A percentile compares a stretch with the other conserved stretches of the same genome.
Evolutionary conservation across 2,113 vertebrate species (phyloP).

Genomic region (Casuarius casuarius): DNA sequence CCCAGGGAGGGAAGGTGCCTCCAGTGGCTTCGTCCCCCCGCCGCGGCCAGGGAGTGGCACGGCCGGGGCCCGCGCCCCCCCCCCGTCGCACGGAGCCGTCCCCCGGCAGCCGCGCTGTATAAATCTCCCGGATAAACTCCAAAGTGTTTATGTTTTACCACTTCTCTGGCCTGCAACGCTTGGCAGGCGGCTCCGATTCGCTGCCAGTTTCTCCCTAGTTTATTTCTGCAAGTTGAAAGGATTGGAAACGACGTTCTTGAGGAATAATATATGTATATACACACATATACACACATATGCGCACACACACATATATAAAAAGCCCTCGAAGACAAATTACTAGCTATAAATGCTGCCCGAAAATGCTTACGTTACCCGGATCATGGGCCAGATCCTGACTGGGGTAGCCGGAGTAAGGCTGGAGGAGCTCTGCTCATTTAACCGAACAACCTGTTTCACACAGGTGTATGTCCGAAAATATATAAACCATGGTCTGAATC

Average conservation of each 20-base stretch:
- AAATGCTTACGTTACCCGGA: neutral
- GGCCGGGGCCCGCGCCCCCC: neutral
- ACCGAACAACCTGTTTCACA: neutral
- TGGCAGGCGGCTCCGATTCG: neutral
- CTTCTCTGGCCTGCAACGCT: slow-evolving; percentile 55
- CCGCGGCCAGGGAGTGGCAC: accelerated
- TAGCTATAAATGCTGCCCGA: slow-evolving; percentile 27
- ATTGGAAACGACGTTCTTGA: neutral
- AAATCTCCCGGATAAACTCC: slow-evolving; percentile 55
- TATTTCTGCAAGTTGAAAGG: slow-evolving; percentile 55
- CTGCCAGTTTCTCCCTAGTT: slow-evolving; percentile 59
- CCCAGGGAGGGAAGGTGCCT: neutral
- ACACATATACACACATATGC: neutral
- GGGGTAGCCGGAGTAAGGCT: neutral
- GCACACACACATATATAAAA: neutral
- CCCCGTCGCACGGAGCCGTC: neutral
- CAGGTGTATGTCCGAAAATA: neutral
- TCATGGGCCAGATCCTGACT: neutral
- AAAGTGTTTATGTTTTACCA: slow-evolving; percentile 70
- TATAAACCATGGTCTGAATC: neutral
- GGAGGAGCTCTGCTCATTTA: neutral
- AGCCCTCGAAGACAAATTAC: slow-evolving; percentile 28
- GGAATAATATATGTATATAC: neutral
- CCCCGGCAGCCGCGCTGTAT: neutral
- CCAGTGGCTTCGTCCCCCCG: neutral